Evolutionary conservation across 2,797 vertebrate genomes (phyloP).

Genomic region (Dendrocincla tyrannina): DNA sequence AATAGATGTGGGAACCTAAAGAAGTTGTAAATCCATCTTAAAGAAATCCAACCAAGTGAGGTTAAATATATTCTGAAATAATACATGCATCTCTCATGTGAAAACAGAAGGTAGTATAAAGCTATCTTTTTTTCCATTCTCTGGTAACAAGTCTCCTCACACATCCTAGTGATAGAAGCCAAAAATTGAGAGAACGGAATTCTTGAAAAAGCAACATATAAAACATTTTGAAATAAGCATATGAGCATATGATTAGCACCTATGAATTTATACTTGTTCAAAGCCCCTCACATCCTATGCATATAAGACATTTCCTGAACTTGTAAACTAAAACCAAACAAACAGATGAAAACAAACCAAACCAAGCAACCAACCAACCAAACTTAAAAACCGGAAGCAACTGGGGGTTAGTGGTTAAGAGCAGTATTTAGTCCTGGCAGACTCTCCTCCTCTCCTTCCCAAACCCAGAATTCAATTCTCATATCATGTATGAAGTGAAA

Average conservation of each 20-base stretch:
- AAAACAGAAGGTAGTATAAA: neutral
- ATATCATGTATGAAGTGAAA: neutral
- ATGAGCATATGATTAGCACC: neutral
- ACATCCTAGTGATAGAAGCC: neutral
- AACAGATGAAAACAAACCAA: too few species aligned
- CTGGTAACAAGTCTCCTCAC: neutral
- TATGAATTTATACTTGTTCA: neutral
- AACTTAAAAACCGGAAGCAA: neutral
- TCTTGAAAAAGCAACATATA: neutral
- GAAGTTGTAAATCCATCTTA: neutral
- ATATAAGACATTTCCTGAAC: neutral
- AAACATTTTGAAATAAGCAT: neutral
- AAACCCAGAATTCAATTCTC: neutral
- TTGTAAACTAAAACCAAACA: neutral
- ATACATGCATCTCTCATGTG: neutral
- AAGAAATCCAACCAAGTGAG: neutral
- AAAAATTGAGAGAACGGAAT: conserved; percentile 9
- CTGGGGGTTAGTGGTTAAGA: neutral
- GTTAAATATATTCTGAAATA: neutral
- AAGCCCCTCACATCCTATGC: neutral
- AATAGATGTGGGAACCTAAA: neutral
- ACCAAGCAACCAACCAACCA: too few species aligned
- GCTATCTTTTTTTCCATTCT: neutral
- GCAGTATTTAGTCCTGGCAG: neutral
- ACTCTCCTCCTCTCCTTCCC: neutral